Evolutionary conservation across 2,113 vertebrate species (phyloP).

Genomic region (Austrofundulus limnaeus): DNA sequence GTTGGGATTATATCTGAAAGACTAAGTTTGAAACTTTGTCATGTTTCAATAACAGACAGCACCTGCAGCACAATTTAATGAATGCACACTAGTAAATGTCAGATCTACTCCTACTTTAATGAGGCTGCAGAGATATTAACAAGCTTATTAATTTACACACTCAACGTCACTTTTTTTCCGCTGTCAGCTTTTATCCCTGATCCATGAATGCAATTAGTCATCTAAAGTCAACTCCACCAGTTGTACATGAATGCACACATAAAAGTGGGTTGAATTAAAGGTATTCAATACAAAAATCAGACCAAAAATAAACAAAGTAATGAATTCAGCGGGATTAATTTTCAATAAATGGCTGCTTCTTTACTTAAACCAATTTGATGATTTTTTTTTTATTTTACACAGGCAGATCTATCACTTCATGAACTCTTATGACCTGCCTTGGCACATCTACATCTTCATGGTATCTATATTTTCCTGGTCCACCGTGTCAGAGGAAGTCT

Average conservation of each 20-base stretch:
- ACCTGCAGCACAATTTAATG: neutral
- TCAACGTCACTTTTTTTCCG: neutral
- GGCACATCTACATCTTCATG: neutral
- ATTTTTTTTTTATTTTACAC: neutral
- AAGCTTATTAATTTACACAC: neutral
- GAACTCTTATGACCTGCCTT: slow-evolving; percentile 34
- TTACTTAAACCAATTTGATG: neutral
- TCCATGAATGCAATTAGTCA: too few relatives aligned
- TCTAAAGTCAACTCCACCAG: too few relatives aligned
- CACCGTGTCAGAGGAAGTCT: slow-evolving; percentile 26
- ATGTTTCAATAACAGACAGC: neutral
- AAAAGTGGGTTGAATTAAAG: too few relatives aligned
- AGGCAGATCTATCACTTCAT: slow-evolving; percentile 1
- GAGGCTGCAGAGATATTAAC: neutral
- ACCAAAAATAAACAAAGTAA: too few relatives aligned
- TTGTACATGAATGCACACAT: neutral
- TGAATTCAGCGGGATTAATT: too few relatives aligned
- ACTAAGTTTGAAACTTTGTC: neutral
- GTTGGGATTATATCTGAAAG: too few relatives aligned
- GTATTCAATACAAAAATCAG: too few relatives aligned
- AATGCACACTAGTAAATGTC: neutral
- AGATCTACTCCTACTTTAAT: neutral
- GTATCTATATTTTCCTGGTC: neutral
- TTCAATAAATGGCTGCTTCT: too few relatives aligned
- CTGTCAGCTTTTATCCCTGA: too few relatives aligned